These are phyloP conservation scores for Anoplophora glabripennis DNA, from an alignment of 1,140 invertebrate species.

Conservation along the genomic window DNA sequence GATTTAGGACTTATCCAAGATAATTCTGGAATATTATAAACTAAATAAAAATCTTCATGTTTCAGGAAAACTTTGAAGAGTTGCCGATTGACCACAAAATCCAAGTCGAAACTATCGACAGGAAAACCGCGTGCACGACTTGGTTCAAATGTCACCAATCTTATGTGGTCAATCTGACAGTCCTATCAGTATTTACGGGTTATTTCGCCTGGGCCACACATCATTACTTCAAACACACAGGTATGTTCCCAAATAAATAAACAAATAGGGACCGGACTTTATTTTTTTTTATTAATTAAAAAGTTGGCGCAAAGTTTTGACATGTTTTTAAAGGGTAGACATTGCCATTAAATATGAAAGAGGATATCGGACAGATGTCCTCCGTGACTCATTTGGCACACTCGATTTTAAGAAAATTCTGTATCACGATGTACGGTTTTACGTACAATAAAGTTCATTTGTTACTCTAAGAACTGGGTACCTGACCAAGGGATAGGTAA, in stretches of 20 bases:
- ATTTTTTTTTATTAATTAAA: too few relatives aligned
- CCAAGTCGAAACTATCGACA: too few relatives aligned
- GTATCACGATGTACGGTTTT: background rate
- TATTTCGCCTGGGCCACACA: conserved; percentile 35
- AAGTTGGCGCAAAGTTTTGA: conserved; percentile 3
- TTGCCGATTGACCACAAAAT: too few relatives aligned
- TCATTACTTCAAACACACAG: conserved; percentile 29
- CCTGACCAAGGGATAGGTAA: too few relatives aligned
- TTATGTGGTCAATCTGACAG: background rate
- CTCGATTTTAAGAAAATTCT: background rate
- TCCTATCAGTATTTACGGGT: conserved; percentile 22
- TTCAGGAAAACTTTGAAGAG: too few relatives aligned
- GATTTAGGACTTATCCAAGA: too few relatives aligned
- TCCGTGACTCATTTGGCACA: background rate
- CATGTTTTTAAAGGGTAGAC: conserved; percentile 4
- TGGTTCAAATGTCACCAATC: too few relatives aligned
- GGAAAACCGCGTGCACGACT: too few relatives aligned
- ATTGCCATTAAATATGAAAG: background rate
- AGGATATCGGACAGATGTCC: background rate
- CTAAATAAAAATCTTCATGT: too few relatives aligned
- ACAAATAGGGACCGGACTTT: background rate
- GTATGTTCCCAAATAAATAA: conserved; percentile 14
- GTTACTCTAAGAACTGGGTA: too few relatives aligned
- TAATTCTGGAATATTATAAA: too few relatives aligned
- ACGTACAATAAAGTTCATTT: too few relatives aligned